A percentile compares a stretch with the other conserved stretches of the same genome.
phyloP scores from a whole-genome alignment of 2,888 invertebrate genomes.

The Aphodius sticticus region DNA sequence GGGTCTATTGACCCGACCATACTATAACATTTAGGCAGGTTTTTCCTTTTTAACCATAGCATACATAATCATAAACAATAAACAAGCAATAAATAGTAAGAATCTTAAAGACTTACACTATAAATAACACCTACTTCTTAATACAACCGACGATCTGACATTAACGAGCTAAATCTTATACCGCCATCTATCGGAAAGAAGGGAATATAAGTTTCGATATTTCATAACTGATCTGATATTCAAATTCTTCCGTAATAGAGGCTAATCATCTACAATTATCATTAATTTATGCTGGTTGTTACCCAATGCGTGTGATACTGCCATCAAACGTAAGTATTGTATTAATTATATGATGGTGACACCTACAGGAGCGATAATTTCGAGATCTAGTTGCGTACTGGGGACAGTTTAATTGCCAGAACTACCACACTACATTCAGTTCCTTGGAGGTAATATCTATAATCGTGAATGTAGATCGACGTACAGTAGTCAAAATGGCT shows the following conservation, averaged over 20 bases:
- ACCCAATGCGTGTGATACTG: background rate
- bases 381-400: background rate
- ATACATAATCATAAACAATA: no score
- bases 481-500: slow-evolving; percentile 21
- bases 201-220: background rate
- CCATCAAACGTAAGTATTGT: background rate
- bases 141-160: no score
- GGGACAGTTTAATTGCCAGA: slow-evolving; percentile 19
- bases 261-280: background rate
- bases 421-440: slow-evolving; percentile 6
- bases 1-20: no score
- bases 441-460: slow-evolving; percentile 4
- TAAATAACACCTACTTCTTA: no score
- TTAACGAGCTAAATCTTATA: no score
- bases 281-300: background rate
- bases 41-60: no score
- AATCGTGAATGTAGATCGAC: slow-evolving; percentile 11
- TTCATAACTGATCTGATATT: background rate
- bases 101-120: no score
- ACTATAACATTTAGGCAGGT: no score
- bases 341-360: background rate
- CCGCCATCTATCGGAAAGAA: no score
- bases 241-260: background rate
- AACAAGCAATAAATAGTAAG: no score
- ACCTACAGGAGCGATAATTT: background rate